These are phyloP conservation scores for Geopemphigus sp. DNA, from an alignment of 1,140 invertebrate species.

Conservation along the genomic window DNA sequence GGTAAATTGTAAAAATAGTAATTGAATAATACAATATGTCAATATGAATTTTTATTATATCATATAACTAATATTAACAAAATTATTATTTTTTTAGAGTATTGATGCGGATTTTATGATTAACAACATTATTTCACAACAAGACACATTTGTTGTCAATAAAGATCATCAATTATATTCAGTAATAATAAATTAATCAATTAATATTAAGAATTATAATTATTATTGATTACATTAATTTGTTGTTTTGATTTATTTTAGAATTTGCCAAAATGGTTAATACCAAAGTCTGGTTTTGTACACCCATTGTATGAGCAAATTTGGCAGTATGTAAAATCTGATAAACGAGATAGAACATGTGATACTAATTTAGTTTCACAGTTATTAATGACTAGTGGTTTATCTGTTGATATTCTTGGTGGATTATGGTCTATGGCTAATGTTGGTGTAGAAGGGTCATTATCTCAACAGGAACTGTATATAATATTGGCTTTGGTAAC, in stretches of 20 bases:
- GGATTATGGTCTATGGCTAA: constrained; percentile 67
- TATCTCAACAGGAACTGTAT: constrained; percentile 65
- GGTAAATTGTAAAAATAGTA: neutral
- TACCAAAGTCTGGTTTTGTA: constrained; percentile 57
- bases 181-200: neutral
- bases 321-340: constrained; percentile 57
- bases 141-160: constrained; percentile 52
- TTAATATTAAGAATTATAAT: neutral
- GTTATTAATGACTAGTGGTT: constrained; percentile 63
- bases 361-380: constrained; percentile 64
- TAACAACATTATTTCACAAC: constrained; percentile 52
- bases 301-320: constrained; percentile 59
- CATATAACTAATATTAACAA: neutral
- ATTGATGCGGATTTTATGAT: constrained; percentile 54
- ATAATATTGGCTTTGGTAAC: constrained; percentile 64
- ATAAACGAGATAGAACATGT: constrained; percentile 57
- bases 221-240: neutral
- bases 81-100: constrained; percentile 50
- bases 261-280: constrained; percentile 58
- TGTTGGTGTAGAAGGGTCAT: constrained; percentile 61
- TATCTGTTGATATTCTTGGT: constrained; percentile 63
- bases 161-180: constrained; percentile 32
- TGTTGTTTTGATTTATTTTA: neutral
- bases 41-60: neutral
- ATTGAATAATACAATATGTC: neutral